Evolutionary conservation across 1,140 invertebrate species (phyloP), one percentile per base, ranked within the genome.

Genomic region (Phenacoccus solenopsis): DNA sequence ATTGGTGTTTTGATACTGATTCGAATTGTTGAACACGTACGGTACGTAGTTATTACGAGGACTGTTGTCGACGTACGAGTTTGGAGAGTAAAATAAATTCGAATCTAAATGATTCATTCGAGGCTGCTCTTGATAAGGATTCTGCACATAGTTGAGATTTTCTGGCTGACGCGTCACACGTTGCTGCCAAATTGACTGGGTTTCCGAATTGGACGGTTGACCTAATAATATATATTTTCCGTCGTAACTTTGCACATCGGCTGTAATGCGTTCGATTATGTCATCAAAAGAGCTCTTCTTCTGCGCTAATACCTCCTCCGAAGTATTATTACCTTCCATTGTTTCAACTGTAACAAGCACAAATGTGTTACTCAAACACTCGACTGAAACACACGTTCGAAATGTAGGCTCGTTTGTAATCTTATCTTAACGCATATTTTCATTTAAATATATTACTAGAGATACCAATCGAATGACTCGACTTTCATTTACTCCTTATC

Each of bases 231-330:
- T 80, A 72, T 84, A 86, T 73, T 83, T 83, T 27, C 83, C 84
- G 69, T 83, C 81, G 24, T 80, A 79, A 76, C 76, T 82, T 72
- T 84, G 81, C 30, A 82, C 79, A 74, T 85, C 84, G 28, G 84
- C 81, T 22, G 84, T 84, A 80, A 85, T 84, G 69, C 84, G 81
- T 71, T 84, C 81, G 25, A 86, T 85, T 69, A 86, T 84, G 76
- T 85, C 83, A 74, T 86, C 84, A 72, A 85, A 78, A 16, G 83
- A 78, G 64, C 76, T 75, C 71, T 79, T 81, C 71, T 75, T 76
- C n/a, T 69, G 49, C 0, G 68, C 22, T 64, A 64, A 64, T 13
- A 64, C 22, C 25, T 64, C 25, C 9, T 64, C 59, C 21, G 59
- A 24, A 24, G 59, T 10, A 24, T 64, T 24, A 64, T 64, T 22